Conservation (phyloP, 1,140 invertebrate genomes). For the Odontomachus brunneus region DNA sequence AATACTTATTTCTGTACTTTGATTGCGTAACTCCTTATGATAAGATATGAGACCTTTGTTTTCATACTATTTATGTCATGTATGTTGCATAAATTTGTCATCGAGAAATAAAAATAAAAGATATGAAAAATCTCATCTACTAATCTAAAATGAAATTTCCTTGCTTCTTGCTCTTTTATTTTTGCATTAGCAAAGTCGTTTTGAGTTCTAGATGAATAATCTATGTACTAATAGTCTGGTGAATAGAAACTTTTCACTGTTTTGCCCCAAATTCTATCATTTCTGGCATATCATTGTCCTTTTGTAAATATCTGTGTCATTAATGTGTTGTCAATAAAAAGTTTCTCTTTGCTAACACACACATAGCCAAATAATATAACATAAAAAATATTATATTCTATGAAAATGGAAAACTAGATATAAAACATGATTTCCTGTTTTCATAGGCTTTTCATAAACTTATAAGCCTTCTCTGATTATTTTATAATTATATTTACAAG, state of each 20-base stretch:
- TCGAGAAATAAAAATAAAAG: no score
- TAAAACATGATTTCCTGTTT: no score
- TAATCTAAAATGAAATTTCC: slow-evolving; percentile 92
- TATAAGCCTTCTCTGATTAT: no score
- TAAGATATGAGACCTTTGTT: slow-evolving; percentile 97
- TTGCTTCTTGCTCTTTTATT: slow-evolving; percentile 94
- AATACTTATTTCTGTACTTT: slow-evolving; percentile 95
- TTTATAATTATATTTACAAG: no score
- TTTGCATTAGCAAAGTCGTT: slow-evolving; percentile 91
- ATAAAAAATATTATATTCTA: not conserved
- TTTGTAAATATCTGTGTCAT: slow-evolving; percentile 79
- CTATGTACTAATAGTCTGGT: slow-evolving; percentile 95
- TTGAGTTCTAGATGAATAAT: slow-evolving; percentile 89
- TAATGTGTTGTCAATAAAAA: not conserved
- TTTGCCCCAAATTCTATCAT: slow-evolving; percentile 94
- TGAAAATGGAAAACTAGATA: not conserved
- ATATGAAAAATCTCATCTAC: slow-evolving; percentile 93
- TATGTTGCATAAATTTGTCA: slow-evolving; percentile 84
- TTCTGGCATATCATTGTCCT: slow-evolving; percentile 89
- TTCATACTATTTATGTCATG: slow-evolving; percentile 81
- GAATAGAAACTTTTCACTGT: slow-evolving; percentile 92
- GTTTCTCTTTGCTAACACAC: slow-evolving; percentile 32
- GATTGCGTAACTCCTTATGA: slow-evolving; percentile 95
- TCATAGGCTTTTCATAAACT: not conserved
- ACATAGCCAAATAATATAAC: not conserved